Evolutionary conservation across 2,113 vertebrate genomes (phyloP), one percentile per base, ranked within the genome.

Genomic region (Synchiropus splendidus): DNA sequence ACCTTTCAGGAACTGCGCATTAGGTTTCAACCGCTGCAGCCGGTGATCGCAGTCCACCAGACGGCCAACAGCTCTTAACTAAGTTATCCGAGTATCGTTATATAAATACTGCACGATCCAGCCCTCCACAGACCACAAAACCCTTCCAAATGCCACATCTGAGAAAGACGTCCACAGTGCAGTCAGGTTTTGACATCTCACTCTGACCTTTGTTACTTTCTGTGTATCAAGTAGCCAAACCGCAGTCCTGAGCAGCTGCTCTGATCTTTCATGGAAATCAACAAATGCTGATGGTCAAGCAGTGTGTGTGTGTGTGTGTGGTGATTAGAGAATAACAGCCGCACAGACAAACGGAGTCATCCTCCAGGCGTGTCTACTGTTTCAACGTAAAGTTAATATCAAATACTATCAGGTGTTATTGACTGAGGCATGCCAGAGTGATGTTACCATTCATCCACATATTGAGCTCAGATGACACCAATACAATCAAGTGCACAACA

Each of bases 181-280:
- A 51, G 64, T 32, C 60, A 16, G 45, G 21, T 48, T 34, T 39
- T 61, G 38, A 66, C 55, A 50, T 69, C 74, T 61, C 66, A 42
- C 57, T 72, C 45, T 75, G 71, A 82, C 70, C 75, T 75, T 56
- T 58, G 58, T 56, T 58, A 8, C 55, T 45, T 53, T 69, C 41
- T 43, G 65, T 53, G 68, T 71, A 70, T 79, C 65, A 4, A 67
- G 72, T 72, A 49, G 67, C 70, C 61, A 59, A 61, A 78, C 67
- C 65, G 21, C 74, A 69, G 64, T 39, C 50, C 67, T 35, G 44
- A 74, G 69, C 76, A 79, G 80, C 78, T 80, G 78, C 66, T 73
- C 58, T 66, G 74, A 75, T 78, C 78, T 73, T 79, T 80, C 76
- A 79, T 60, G 74, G 74, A 79, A 80, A 70, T 77, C 72, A 79